Percentiles rank a stretch among this genome's conserved stretches.
phyloP scores from a whole-genome alignment of 2,797 vertebrate genomes.

The Eulemur mongoz region DNA sequence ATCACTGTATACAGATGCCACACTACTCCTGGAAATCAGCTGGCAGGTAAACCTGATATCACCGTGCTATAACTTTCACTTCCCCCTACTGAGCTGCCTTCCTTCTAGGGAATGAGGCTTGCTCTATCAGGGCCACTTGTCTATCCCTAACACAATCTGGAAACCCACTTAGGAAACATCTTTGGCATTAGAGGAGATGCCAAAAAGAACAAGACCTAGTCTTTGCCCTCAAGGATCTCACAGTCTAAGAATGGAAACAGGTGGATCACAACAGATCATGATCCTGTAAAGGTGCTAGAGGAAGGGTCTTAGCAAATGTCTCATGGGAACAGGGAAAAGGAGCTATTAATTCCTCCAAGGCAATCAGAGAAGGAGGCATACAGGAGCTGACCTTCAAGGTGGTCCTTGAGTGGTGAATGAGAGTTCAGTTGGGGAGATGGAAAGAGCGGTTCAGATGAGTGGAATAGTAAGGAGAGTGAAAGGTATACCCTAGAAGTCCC shows the following conservation, averaged over 20 bases:
- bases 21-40: background rate
- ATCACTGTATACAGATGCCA: background rate
- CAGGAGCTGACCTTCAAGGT: background rate
- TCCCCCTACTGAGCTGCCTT: background rate
- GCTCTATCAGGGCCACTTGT: background rate
- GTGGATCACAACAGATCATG: background rate
- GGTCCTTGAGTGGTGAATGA: background rate
- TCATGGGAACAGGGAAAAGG: background rate
- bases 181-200: background rate
- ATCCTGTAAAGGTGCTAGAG: background rate
- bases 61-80: background rate
- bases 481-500: background rate
- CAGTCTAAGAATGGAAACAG: background rate
- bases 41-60: background rate
- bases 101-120: background rate
- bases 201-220: background rate
- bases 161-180: background rate
- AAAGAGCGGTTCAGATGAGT: conserved; percentile 1
- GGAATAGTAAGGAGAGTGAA: background rate
- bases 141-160: background rate
- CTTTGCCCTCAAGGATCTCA: background rate
- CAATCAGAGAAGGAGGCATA: background rate
- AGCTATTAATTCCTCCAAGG: too few species aligned
- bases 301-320: background rate
- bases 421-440: background rate